Percentiles rank a stretch among this genome's conserved stretches.
Conservation (phyloP, 2,797 vertebrate genomes). For the Strix occidentalis region DNA sequence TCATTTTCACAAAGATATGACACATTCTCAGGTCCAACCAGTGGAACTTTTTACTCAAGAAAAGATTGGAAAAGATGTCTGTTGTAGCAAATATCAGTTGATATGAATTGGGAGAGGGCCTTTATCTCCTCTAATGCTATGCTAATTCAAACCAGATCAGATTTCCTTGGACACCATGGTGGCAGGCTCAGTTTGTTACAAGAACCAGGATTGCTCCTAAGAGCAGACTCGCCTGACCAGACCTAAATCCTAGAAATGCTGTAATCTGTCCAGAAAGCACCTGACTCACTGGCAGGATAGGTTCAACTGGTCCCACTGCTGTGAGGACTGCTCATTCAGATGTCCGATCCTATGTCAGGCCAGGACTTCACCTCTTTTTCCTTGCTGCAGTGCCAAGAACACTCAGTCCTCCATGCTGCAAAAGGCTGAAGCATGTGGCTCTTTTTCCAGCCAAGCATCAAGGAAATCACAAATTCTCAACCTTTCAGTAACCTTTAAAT, state of each 20-base stretch:
- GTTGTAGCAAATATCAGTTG: neutral
- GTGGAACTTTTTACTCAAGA: neutral
- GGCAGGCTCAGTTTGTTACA: neutral
- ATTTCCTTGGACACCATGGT: neutral
- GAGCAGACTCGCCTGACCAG: neutral
- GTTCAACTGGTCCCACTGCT: neutral
- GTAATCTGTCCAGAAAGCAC: neutral
- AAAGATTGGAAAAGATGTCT: neutral
- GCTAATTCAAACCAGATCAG: neutral
- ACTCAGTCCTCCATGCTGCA: neutral
- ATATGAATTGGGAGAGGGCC: neutral
- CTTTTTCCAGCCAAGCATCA: neutral
- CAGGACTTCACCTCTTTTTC: neutral
- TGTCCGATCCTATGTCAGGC: neutral
- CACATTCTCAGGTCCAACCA: neutral
- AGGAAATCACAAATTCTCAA: neutral
- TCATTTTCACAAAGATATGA: neutral
- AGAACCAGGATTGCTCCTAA: neutral
- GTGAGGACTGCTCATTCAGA: neutral
- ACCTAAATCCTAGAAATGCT: neutral
- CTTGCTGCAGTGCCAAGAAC: neutral
- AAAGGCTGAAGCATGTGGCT: neutral
- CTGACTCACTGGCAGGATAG: neutral
- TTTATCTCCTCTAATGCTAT: neutral
- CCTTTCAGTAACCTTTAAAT: neutral